Evolutionary conservation across 2,797 vertebrate species (phyloP).

Genomic region (Falco columbarius): DNA sequence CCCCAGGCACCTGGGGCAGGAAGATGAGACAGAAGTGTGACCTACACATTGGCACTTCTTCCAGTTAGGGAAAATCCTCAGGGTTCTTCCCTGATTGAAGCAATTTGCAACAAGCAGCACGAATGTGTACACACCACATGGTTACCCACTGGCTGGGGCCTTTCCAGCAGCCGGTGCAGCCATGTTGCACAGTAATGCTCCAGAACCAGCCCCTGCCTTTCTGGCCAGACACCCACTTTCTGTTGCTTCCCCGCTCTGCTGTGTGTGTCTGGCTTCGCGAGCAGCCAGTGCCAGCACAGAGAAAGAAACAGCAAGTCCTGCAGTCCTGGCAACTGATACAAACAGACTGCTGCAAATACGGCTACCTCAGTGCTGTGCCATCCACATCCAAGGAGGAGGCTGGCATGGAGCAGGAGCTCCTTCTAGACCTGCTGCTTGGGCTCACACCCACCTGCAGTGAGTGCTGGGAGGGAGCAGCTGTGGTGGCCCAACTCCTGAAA

Average conservation of each 20-base stretch:
- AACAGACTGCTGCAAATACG: background rate
- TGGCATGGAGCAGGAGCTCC: background rate
- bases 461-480: fast-evolving
- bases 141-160: background rate
- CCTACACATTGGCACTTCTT: background rate
- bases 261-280: background rate
- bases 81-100: background rate
- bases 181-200: background rate
- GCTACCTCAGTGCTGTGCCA: fast-evolving
- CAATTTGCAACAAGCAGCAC: background rate
- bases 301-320: background rate
- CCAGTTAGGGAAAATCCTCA: background rate
- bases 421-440: background rate
- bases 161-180: background rate
- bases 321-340: background rate
- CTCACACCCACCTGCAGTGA: background rate
- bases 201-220: background rate
- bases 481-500: fast-evolving
- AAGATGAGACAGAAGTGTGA: background rate
- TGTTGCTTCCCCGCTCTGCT: background rate
- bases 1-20: background rate
- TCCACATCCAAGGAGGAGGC: background rate
- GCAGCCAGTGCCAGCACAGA: background rate
- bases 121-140: background rate
- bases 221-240: background rate